Base-by-base conservation (phyloP, 2,888 invertebrate genomes). In the Seira ritae region DNA sequence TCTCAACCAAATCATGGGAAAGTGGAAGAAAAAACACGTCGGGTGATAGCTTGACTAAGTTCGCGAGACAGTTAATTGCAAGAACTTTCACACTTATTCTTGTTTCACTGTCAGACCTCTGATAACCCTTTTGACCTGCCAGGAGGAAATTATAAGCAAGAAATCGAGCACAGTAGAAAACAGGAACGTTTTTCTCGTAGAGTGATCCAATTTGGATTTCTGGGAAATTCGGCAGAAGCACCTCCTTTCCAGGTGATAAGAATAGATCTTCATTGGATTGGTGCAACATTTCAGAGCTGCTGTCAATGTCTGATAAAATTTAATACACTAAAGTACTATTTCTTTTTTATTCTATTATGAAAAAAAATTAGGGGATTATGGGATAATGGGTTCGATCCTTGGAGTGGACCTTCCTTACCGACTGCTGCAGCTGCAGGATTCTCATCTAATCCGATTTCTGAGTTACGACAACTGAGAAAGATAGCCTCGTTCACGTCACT, bases 61-160 rank as follows among this genome's bases (percentile, higher is more conserved):
- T 94, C 0, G 95, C 94, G 22, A 98, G 90, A 90, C 97, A 97
- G 75, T 94, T 94, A 20, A 98, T 90, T 0, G 97, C 96, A 50
- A 98, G 93, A 6, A 96, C 95, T 91, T 98, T 98, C 0, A 97
- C 95, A 80, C 98, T 98, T 37, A 98, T 97, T 46, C 98, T 93
- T 46, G 96, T 94, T 22, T 92, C 92, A 90, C 94, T 93, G 90
- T 98, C 98, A 0, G 95, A 91, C 86, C 95, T 93, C 69, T 95
- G 90, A 1, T 92, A 92, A 4, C 93, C 93, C 31, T 87, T 89
- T 62, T 90, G 86, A 88, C 88, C 96, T 15, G 93, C 92, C 31
- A 97, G 91, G 23, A 97, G 91, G 90, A 96, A 97, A 79, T 94
- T 93, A 10, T 94, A 94, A 17, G 93, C 93, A 2, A 97, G 91